These are phyloP conservation scores for Oxyscelio sp. DNA, from an alignment of 2,888 invertebrate genomes.

Conservation along the genomic window DNA sequence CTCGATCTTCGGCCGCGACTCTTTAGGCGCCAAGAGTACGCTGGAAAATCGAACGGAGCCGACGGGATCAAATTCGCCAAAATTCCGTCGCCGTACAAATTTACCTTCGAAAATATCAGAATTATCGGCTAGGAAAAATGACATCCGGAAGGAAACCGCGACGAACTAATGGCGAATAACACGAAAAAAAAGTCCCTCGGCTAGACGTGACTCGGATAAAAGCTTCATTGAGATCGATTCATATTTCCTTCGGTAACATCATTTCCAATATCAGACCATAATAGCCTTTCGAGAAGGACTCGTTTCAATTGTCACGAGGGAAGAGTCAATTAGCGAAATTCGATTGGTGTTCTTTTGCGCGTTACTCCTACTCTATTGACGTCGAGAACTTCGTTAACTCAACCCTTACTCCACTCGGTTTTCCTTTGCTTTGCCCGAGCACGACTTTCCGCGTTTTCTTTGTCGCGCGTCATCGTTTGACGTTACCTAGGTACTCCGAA, in stretches of 20 bases:
- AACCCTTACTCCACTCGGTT: slow-evolving; percentile 54
- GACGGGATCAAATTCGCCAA: slow-evolving; percentile 23
- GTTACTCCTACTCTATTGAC: slow-evolving; percentile 73
- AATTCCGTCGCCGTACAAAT: neutral
- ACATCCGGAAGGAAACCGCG: neutral
- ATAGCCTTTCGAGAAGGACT: slow-evolving; percentile 43
- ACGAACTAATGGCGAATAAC: neutral
- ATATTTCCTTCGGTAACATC: slow-evolving; percentile 13
- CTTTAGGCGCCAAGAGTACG: slow-evolving; percentile 43
- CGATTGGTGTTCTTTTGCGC: slow-evolving; percentile 61
- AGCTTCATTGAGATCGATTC: slow-evolving; percentile 23
- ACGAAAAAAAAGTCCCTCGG: neutral
- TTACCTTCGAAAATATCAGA: neutral
- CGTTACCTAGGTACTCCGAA: slow-evolving; percentile 77
- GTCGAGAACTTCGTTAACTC: slow-evolving; percentile 71
- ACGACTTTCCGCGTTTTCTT: slow-evolving; percentile 54
- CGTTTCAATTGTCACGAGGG: slow-evolving; percentile 73
- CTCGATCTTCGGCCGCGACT: slow-evolving; percentile 55
- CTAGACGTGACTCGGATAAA: slow-evolving; percentile 25
- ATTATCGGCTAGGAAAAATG: neutral
- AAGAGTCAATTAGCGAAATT: slow-evolving; percentile 77
- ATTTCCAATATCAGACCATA: slow-evolving; percentile 47
- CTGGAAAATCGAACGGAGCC: slow-evolving; percentile 42
- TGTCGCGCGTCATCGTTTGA: slow-evolving; percentile 65
- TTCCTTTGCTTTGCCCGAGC: slow-evolving; percentile 45